Percentiles rank a stretch among this genome's conserved stretches.
These are phyloP conservation scores for Chionis minor DNA, from an alignment of 2,113 vertebrate genomes.

Conservation along the genomic window DNA sequence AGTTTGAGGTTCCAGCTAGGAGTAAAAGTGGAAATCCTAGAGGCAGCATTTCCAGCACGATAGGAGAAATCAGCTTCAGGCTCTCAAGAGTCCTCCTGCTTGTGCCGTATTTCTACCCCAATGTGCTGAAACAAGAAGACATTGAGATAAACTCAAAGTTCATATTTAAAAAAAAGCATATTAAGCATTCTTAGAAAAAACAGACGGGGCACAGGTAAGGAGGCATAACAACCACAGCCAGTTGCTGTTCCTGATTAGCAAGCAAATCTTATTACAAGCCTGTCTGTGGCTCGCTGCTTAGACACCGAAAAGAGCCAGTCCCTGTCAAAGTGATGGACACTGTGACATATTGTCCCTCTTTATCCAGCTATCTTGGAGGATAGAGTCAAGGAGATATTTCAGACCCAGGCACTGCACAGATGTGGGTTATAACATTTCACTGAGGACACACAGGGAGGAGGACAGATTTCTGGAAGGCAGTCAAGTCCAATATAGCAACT, in stretches of 20 bases:
- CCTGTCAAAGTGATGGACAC: constrained; percentile 1
- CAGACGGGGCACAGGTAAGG: neutral
- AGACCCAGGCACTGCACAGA: neutral
- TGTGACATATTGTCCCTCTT: neutral
- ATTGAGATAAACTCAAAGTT: neutral
- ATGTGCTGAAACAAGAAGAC: neutral
- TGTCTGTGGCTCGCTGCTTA: neutral
- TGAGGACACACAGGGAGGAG: neutral
- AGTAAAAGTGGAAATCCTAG: neutral
- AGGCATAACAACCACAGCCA: neutral
- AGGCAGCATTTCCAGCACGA: neutral
- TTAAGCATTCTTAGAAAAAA: neutral
- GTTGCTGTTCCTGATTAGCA: neutral
- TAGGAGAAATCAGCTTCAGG: neutral
- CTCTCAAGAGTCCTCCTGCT: neutral
- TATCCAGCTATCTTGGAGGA: neutral
- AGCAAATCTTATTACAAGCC: neutral
- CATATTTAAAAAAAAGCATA: neutral
- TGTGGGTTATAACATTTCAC: neutral
- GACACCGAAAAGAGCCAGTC: neutral
- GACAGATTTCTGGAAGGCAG: constrained; percentile 28
- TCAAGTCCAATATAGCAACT: neutral
- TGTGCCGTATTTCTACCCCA: neutral
- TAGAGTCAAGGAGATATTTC: neutral
- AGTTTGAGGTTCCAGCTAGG: neutral